Evolutionary conservation across 2,888 invertebrate species (phyloP), one percentile per base, ranked within the genome.

Genomic region (Dolomedes plantarius): DNA sequence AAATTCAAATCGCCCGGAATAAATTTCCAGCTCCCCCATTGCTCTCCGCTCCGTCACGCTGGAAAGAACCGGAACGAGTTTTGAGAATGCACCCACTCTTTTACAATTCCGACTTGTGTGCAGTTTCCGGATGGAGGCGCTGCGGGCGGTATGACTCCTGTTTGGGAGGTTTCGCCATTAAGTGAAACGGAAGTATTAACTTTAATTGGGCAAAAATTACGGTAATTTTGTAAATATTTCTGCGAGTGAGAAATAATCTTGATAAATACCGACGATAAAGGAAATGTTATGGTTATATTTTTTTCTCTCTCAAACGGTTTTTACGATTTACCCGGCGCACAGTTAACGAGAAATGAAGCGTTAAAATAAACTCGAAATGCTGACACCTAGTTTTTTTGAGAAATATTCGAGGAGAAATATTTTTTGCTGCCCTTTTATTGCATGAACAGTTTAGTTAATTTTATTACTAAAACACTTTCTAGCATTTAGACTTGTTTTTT

Each of bases 1-100:
- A 85, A 85, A 85, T 85, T 85, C 83, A 85, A 85, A 85, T 85
- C 83, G 83, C 83, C 50, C 65, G 83, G 83, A 85, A 85, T 85
- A 85, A 85, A 85, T 85, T 85, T 85, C 73, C 56, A 68, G 83
- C 67, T 67, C 41, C 64, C 64, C 50, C 41, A 23, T 56, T 83
- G 27, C 56, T 36, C 65, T 11, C 36, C 65, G 31, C 19, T 19
- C 9, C 50, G 69, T 50, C 69, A 69, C 56, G 72, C 69, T 69
- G 75, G 46, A 82, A 82, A 74, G 75, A 75, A 82, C 69, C 75
- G 74, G 67, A 67, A 19, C 23, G 19, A 23, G 56, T 56, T 23
- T 56, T 23, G 23, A 56, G 56, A 56, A 56, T 1, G 56, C 56
- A 56, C 56, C 56, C n/a, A 56, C 5, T 56, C 56, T 56, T 56